Conservation (phyloP, 2,113 vertebrate genomes). For the Okapia johnstoni region DNA sequence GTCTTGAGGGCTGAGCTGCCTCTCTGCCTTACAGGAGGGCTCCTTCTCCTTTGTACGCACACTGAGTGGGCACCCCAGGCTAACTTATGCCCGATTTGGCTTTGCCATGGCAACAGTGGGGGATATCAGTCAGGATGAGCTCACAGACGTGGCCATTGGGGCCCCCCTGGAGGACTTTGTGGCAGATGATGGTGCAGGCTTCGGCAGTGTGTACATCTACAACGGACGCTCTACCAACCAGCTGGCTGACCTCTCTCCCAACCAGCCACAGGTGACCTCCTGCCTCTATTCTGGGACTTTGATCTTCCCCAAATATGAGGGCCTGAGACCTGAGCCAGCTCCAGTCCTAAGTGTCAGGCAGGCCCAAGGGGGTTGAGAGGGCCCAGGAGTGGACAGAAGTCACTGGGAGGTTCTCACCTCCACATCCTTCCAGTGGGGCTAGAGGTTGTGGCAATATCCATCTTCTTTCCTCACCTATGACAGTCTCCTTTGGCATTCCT, state of each 20-base stretch:
- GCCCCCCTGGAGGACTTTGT: slow-evolving; percentile 78
- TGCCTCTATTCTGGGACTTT: background rate
- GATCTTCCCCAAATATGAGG: background rate
- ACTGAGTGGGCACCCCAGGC: background rate
- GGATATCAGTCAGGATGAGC: slow-evolving; percentile 78
- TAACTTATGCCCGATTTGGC: slow-evolving; percentile 80
- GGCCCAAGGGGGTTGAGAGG: background rate
- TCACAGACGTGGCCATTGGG: slow-evolving; percentile 81
- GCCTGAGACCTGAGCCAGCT: background rate
- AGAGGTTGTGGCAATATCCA: background rate
- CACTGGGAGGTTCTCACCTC: background rate
- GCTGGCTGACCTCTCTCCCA: slow-evolving; percentile 43
- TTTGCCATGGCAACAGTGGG: slow-evolving; percentile 79
- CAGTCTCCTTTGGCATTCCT: background rate
- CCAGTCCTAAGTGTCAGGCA: background rate
- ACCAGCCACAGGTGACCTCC: slow-evolving; percentile 78
- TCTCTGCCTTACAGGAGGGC: slow-evolving; percentile 54
- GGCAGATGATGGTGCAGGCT: background rate
- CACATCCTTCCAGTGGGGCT: no score
- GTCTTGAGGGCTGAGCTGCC: background rate
- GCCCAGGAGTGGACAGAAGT: background rate
- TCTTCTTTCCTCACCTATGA: background rate
- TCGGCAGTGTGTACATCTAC: slow-evolving; percentile 83
- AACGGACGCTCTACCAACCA: slow-evolving; percentile 59
- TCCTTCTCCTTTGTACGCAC: slow-evolving; percentile 29